Evolutionary conservation across 2,888 invertebrate genomes (phyloP).

Genomic region (Cremastinae sp.): DNA sequence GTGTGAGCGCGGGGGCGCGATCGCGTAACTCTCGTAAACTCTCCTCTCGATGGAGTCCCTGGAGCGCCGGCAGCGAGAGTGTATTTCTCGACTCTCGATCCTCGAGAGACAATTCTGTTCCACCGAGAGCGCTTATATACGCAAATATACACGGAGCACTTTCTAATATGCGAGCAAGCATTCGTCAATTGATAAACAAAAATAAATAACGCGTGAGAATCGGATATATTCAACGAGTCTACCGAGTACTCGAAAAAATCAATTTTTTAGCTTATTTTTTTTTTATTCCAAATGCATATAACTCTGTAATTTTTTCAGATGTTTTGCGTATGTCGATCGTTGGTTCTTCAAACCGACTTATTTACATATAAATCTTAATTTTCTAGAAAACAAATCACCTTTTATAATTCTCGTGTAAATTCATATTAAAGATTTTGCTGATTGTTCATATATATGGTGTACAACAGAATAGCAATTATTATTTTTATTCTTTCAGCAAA

Average conservation of each 20-base stretch:
- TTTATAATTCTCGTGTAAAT: too few relatives aligned
- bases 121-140: slow-evolving; percentile 23
- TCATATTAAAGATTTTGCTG: too few relatives aligned
- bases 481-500: neutral
- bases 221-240: too few relatives aligned
- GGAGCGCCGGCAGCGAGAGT: slow-evolving; percentile 36
- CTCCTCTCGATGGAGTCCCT: slow-evolving; percentile 54
- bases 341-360: too few relatives aligned
- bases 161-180: slow-evolving; percentile 1
- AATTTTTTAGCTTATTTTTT: too few relatives aligned
- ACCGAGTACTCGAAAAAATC: too few relatives aligned
- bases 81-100: slow-evolving; percentile 49
- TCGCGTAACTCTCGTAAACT: slow-evolving; percentile 60
- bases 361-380: too few relatives aligned
- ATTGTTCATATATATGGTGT: neutral
- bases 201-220: neutral
- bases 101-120: slow-evolving; percentile 31
- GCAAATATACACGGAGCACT: slow-evolving; percentile 35
- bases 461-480: neutral
- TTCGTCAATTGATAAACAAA: slow-evolving; percentile 3
- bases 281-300: too few relatives aligned
- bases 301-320: too few relatives aligned
- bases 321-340: too few relatives aligned
- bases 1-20: slow-evolving; percentile 47
- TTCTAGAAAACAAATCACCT: too few relatives aligned